Conservation (phyloP, 2,797 vertebrate species). For the Semaprochilodus insignis region DNA sequence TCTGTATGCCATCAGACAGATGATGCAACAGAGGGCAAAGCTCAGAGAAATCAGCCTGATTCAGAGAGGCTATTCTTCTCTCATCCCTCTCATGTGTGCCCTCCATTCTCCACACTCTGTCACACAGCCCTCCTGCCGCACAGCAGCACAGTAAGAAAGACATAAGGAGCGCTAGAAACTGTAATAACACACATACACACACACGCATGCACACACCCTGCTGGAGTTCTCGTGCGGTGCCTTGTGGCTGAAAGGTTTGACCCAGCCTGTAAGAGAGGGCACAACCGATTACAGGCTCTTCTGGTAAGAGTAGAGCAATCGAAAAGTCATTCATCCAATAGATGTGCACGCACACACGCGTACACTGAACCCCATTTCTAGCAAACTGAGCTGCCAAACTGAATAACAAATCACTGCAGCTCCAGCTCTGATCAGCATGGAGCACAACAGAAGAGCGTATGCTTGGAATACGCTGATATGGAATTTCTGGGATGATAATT, state of each 20-base stretch:
- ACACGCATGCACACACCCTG: constrained; percentile 29
- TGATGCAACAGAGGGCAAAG: constrained; percentile 77
- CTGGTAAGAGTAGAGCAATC: constrained; percentile 58
- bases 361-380: constrained; percentile 3
- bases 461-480: background rate
- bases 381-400: constrained; percentile 14
- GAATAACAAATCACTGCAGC: constrained; percentile 28
- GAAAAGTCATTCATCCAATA: constrained; percentile 57
- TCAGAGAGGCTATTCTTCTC: constrained; percentile 56
- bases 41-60: constrained; percentile 75
- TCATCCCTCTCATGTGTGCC: constrained; percentile 47
- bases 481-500: background rate
- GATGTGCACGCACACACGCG: constrained; percentile 23
- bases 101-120: constrained; percentile 34
- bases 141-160: constrained; percentile 32
- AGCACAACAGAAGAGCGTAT: background rate
- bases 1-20: constrained; percentile 71
- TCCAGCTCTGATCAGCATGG: background rate
- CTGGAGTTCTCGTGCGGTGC: constrained; percentile 25
- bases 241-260: constrained; percentile 54
- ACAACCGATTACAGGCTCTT: constrained; percentile 59
- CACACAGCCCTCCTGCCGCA: constrained; percentile 21
- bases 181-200: constrained; percentile 32
- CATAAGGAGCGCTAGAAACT: constrained; percentile 33
- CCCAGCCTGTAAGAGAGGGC: constrained; percentile 55